Evolutionary conservation across 2,888 invertebrate species (phyloP).

Genomic region (Aproaerema taeniolella): DNA sequence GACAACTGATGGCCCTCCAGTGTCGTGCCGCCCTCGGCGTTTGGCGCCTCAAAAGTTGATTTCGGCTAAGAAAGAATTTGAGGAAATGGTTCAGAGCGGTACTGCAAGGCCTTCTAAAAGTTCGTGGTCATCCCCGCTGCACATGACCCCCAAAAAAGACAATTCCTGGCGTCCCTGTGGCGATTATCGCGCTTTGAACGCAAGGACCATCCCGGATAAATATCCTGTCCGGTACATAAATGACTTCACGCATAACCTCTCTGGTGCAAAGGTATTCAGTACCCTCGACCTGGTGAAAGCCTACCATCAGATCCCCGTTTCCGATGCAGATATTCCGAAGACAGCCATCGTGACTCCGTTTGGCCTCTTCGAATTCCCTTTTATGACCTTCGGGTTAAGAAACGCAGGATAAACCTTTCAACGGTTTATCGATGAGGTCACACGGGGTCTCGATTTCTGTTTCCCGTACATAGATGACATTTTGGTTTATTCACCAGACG

Average conservation of each 20-base stretch:
- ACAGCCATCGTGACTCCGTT: slow-evolving; percentile 24
- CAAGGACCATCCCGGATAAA: slow-evolving; percentile 24
- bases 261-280: slow-evolving; percentile 27
- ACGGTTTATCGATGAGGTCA: slow-evolving; percentile 34
- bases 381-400: slow-evolving; percentile 38
- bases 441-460: slow-evolving; percentile 30
- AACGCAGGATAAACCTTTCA: slow-evolving; percentile 50
- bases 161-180: slow-evolving; percentile 32
- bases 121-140: slow-evolving; percentile 32
- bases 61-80: slow-evolving; percentile 23
- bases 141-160: slow-evolving; percentile 28
- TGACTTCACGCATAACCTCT: slow-evolving; percentile 29
- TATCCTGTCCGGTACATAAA: slow-evolving; percentile 35
- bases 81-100: slow-evolving; percentile 22
- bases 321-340: slow-evolving; percentile 28
- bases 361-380: slow-evolving; percentile 32
- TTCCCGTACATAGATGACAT: slow-evolving; percentile 37
- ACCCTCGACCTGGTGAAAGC: slow-evolving; percentile 36
- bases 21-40: slow-evolving; percentile 22
- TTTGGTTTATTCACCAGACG: slow-evolving; percentile 22
- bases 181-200: slow-evolving; percentile 26
- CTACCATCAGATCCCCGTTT: slow-evolving; percentile 43
- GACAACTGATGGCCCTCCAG: slow-evolving; percentile 20
- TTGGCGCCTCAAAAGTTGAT: too few species aligned
- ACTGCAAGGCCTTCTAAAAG: slow-evolving; percentile 24